These are phyloP conservation scores for Anolis apletophallus DNA, from an alignment of 2,797 vertebrate species.

Conservation along the genomic window DNA sequence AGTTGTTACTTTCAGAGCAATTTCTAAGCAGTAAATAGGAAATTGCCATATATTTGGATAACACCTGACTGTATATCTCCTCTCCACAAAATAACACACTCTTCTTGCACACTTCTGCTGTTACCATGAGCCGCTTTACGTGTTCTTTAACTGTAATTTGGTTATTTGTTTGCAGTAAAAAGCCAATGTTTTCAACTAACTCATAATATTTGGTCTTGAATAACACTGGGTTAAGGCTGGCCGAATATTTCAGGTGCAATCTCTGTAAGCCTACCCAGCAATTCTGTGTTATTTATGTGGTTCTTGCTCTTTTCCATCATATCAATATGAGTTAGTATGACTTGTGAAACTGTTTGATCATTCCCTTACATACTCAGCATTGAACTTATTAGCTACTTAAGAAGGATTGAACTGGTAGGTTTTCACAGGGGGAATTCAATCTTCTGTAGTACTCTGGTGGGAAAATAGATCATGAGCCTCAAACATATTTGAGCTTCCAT, in stretches of 20 bases:
- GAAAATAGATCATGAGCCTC: conserved; percentile 30
- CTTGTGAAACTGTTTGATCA: conserved; percentile 14
- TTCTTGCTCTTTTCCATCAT: conserved; percentile 4
- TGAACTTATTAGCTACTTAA: conserved; percentile 31
- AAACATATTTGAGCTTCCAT: conserved; percentile 24
- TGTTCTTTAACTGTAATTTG: conserved; percentile 9
- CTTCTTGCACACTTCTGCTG: conserved; percentile 4
- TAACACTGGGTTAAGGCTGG: neutral
- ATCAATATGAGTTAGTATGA: conserved; percentile 9
- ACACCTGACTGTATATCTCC: too few species aligned
- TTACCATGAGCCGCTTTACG: neutral
- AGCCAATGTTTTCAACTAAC: neutral
- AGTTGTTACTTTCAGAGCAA: neutral
- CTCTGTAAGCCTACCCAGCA: neutral
- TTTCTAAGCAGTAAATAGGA: neutral
- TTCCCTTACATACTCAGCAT: conserved; percentile 25
- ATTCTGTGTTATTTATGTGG: conserved; percentile 2
- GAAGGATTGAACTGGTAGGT: conserved; percentile 16
- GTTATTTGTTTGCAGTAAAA: conserved; percentile 5
- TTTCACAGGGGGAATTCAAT: conserved; percentile 24
- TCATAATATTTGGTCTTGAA: conserved; percentile 12
- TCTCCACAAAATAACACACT: neutral
- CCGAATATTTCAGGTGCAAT: conserved; percentile 12
- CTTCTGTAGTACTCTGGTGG: conserved; percentile 37
- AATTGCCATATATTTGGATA: neutral